Base-by-base conservation (phyloP, 2,113 vertebrate species). In the Chloebia gouldiae region DNA sequence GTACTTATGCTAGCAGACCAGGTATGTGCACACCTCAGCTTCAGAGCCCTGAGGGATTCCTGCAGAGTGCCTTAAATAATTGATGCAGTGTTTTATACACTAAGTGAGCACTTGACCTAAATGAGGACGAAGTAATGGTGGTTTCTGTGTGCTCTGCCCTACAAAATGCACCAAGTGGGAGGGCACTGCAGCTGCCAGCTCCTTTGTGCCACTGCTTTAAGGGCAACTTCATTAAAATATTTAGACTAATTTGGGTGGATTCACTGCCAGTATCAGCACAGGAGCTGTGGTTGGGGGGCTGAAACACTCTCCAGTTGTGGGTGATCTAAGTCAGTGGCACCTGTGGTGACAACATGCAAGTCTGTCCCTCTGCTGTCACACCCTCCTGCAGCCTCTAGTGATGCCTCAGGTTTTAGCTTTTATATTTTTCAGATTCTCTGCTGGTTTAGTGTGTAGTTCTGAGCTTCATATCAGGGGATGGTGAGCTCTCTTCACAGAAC, bases 1-100 rank as follows among this genome's bases (percentile, higher is more conserved):
- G 99, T 99, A 96, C 99, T 99, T 87, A 99, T 99, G 99, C 98
- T 99, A 98, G 99, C 99, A 98, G 99, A 99, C 98, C 99, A 99
- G 99, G 99, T 99, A 98, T 6, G 98, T 97, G 59, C 86, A 79
- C 39, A 60, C 45, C 33, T 35, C n/a, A 60, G 75, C 56, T 18
- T 21, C 42, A 60, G 66, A 54, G 37, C 31, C n/a, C 37, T 49
- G 0, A 51, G 81, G 61, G 71, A 7, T 45, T 21, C 49, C 37
- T 90, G 82, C 57, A 39, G 3, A 85, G 64, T 21, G 79, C 22
- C 9, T 65, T 93, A 33, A 81, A 91, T 61, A 30, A 57, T 57
- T 68, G 28, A 56, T 33, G 45, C 53, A 18, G 22, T 40, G 31
- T 40, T 81, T 19, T 31, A 7, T 53, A 12, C 14, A 54, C 66